Conservation (phyloP, 2,113 vertebrate species). For the Entosphenus tridentatus region DNA sequence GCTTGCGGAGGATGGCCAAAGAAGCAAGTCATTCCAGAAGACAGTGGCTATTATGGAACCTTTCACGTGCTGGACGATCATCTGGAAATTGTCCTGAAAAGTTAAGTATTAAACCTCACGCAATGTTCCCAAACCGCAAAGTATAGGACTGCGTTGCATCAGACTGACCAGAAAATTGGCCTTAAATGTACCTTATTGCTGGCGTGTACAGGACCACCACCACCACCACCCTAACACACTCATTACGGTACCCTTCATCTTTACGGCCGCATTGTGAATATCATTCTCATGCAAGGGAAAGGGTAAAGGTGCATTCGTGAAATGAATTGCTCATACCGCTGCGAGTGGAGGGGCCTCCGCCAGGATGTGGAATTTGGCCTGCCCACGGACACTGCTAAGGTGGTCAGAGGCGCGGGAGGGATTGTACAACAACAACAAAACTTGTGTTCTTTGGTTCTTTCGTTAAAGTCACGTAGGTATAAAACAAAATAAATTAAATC, state of each 20-base stretch:
- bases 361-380: too few species aligned
- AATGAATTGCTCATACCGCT: too few species aligned
- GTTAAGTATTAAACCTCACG: conserved; percentile 25
- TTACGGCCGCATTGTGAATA: background rate
- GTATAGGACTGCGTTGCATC: conserved; percentile 7
- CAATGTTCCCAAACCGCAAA: conserved; percentile 7
- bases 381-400: too few species aligned
- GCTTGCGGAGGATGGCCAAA: conserved; percentile 82
- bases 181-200: background rate
- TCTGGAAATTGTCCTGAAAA: conserved; percentile 72
- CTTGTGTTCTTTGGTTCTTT: too few species aligned
- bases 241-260: background rate
- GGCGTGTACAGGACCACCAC: conserved; percentile 4
- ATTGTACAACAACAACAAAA: too few species aligned
- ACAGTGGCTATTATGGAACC: conserved; percentile 65
- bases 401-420: too few species aligned
- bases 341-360: too few species aligned
- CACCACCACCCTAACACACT: background rate
- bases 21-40: conserved; percentile 73
- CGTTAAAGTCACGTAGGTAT: too few species aligned
- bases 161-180: background rate
- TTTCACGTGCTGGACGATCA: conserved; percentile 75
- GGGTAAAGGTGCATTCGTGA: too few species aligned
- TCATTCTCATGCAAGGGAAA: too few species aligned
- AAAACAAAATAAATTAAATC: too few species aligned